A percentile compares a stretch with the other conserved stretches of the same genome.
phyloP scores from a whole-genome alignment of 1,140 invertebrate species.

The Conopomorpha cramerella region DNA sequence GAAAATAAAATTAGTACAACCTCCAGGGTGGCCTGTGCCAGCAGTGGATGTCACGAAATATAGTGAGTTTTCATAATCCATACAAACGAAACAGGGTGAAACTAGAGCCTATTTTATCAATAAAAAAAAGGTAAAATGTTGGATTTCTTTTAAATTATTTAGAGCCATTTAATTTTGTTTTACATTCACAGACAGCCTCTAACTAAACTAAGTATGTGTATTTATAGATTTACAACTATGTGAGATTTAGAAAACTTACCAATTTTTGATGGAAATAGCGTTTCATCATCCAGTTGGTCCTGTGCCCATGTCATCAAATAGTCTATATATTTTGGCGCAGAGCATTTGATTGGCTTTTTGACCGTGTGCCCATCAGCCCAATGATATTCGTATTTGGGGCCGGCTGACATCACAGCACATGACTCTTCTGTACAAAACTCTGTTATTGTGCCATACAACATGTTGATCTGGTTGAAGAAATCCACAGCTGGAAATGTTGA shows the following conservation, averaged over 20 bases:
- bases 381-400: slow-evolving; percentile 99
- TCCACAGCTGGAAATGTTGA: slow-evolving; percentile 82
- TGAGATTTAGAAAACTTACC: slow-evolving; percentile 73
- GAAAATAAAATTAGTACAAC: not conserved
- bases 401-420: slow-evolving; percentile 97
- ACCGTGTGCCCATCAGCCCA: slow-evolving; percentile 99
- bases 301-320: slow-evolving; percentile 99
- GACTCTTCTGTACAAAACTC: slow-evolving; percentile 98
- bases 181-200: not conserved
- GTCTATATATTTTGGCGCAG: slow-evolving; percentile 99
- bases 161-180: too few species aligned
- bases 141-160: not conserved
- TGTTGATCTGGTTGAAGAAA: slow-evolving; percentile 99
- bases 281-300: slow-evolving; percentile 98
- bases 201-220: too few species aligned
- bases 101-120: too few species aligned
- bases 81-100: too few species aligned
- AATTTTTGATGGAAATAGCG: slow-evolving; percentile 98
- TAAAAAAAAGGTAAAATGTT: not conserved
- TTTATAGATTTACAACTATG: too few species aligned
- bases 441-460: slow-evolving; percentile 99
- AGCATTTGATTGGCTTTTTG: slow-evolving; percentile 99
- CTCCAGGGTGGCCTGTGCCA: too few species aligned
- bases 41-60: too few species aligned
- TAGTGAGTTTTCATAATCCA: too few species aligned